Evolutionary conservation across 1,140 invertebrate species (phyloP).

Genomic region (Drosophila paulistorum): DNA sequence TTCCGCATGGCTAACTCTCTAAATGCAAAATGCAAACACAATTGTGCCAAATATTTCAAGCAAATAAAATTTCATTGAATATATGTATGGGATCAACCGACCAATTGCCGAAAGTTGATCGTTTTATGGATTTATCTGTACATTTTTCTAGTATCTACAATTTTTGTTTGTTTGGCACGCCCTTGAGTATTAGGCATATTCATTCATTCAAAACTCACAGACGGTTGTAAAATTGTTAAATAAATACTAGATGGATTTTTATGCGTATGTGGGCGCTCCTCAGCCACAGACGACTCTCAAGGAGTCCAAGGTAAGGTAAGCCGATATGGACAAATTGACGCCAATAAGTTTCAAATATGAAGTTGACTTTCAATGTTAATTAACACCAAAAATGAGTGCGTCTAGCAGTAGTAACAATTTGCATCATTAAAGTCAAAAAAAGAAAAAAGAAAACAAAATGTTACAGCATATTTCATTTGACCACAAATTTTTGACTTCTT

Average conservation of each 20-base stretch:
- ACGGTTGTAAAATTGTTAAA: constrained; percentile 63
- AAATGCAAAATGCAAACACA: constrained; percentile 62
- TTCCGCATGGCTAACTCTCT: constrained; percentile 56
- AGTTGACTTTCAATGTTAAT: constrained; percentile 70
- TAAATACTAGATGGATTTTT: constrained; percentile 45
- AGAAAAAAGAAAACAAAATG: not conserved
- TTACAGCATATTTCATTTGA: constrained; percentile 25
- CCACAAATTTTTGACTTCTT: constrained; percentile 24
- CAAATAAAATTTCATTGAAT: constrained; percentile 61
- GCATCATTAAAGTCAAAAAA: constrained; percentile 35
- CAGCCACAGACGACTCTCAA: constrained; percentile 21
- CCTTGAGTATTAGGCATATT: constrained; percentile 62
- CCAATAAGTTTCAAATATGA: constrained; percentile 29
- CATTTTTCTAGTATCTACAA: constrained; percentile 30
- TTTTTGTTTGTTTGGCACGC: constrained; percentile 48
- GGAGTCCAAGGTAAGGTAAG: constrained; percentile 60
- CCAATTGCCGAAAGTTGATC: constrained; percentile 22
- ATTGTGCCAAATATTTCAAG: constrained; percentile 61
- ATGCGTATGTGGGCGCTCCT: constrained; percentile 27
- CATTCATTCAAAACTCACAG: constrained; percentile 71
- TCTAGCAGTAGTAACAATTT: constrained; percentile 28
- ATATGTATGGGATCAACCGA: constrained; percentile 10
- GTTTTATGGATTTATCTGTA: constrained; percentile 20
- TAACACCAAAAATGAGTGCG: constrained; percentile 51
- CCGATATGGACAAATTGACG: constrained; percentile 35